A percentile compares a stretch with the other conserved stretches of the same genome.
phyloP scores from a whole-genome alignment of 2,113 vertebrate genomes.

The Nothobranchius kuhntae region DNA sequence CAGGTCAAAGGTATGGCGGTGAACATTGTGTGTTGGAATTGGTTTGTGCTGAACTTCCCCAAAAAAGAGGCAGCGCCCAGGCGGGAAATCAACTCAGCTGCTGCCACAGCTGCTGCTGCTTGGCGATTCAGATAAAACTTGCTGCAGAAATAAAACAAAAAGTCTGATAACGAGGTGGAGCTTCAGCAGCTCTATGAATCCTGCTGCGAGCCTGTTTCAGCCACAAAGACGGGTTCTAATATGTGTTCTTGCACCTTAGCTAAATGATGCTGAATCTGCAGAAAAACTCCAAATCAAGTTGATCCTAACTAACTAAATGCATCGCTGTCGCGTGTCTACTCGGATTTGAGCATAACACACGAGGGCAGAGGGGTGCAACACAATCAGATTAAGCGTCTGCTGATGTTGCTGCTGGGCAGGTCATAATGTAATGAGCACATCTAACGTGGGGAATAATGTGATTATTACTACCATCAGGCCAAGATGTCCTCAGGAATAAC shows the following conservation, averaged over 20 bases:
- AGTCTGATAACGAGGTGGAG: slow-evolving; percentile 9
- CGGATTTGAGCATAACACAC: slow-evolving; percentile 7
- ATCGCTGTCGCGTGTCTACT: too few relatives aligned
- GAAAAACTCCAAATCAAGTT: too few relatives aligned
- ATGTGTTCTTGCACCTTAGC: too few relatives aligned
- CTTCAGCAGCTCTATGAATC: neutral
- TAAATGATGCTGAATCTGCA: too few relatives aligned
- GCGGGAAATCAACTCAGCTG: slow-evolving; percentile 16
- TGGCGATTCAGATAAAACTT: slow-evolving; percentile 22
- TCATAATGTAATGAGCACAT: slow-evolving; percentile 59
- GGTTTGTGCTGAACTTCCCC: neutral
- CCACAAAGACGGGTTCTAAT: neutral
- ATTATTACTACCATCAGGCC: slow-evolving; percentile 48
- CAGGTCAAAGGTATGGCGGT: slow-evolving; percentile 3
- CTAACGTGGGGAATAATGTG: slow-evolving; percentile 40
- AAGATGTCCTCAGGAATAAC: slow-evolving; percentile 34
- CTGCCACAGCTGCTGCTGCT: neutral
- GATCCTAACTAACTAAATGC: too few relatives aligned
- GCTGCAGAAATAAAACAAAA: neutral
- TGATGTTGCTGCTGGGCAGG: slow-evolving; percentile 36
- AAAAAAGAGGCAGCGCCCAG: slow-evolving; percentile 6
- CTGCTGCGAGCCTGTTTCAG: slow-evolving; percentile 8
- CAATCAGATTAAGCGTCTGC: slow-evolving; percentile 39
- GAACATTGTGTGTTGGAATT: slow-evolving; percentile 1
- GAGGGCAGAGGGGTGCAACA: neutral